Evolutionary conservation across 2,888 invertebrate species (phyloP).

Genomic region (Athrips mouffetella): DNA sequence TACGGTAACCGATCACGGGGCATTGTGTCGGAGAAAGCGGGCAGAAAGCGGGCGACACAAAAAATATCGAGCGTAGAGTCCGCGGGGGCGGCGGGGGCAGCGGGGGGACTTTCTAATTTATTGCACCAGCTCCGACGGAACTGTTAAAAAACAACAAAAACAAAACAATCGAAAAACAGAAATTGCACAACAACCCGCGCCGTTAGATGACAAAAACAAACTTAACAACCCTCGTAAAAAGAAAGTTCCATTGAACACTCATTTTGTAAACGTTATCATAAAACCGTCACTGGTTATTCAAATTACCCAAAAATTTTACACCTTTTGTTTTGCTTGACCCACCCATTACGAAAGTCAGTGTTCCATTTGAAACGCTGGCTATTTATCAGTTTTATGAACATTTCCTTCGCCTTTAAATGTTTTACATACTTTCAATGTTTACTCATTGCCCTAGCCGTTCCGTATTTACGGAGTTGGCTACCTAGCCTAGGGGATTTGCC

Average conservation of each 20-base stretch:
- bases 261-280: no score
- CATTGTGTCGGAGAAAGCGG: conserved; percentile 55
- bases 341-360: no score
- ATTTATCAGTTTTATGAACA: no score
- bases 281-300: no score
- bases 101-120: conserved; percentile 62
- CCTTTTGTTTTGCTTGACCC: no score
- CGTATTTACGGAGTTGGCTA: no score
- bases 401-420: no score
- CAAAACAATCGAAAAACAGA: conserved; percentile 46
- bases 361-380: no score
- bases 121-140: conserved; percentile 39
- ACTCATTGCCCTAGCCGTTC: no score
- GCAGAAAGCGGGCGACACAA: conserved; percentile 40
- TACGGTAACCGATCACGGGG: conserved; percentile 34
- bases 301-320: no score
- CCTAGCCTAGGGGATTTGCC: no score
- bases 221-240: conserved; percentile 14
- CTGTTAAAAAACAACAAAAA: conserved; percentile 43
- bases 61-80: conserved; percentile 30
- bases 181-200: conserved; percentile 41
- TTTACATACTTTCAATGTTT: no score
- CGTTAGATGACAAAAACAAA: neutral
- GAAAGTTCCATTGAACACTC: conserved; percentile 22
- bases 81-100: conserved; percentile 14